Evolutionary conservation across 2,888 invertebrate species (phyloP), one percentile per base, ranked within the genome.

Genomic region (Pristionchus arcanus): DNA sequence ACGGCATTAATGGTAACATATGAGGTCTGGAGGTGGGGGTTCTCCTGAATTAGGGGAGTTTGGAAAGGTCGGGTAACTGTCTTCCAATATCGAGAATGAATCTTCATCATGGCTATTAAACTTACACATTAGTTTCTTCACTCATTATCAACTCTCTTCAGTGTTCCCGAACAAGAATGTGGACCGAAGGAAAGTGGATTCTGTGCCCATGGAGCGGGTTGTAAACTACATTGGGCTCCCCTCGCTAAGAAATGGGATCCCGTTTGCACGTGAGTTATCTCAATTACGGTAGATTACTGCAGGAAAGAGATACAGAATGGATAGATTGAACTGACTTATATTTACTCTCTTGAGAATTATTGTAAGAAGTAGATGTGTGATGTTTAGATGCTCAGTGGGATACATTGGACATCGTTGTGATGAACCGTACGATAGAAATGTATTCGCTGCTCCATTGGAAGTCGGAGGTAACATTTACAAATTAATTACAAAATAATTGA

Each of bases 391-490:
- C 31, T 84, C 83, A 53, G 21, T n/a, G 49, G 55, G 55, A 25
- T 84, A 55, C 31, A 84, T 53, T 28, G 83, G 83, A 53, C 31
- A 28, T n/a, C 53, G 83, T 28, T 84, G 83, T 53, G 83, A 84
- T 28, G 28, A 84, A 28, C 53, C 55, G 15, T 84, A 53, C 83
- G 83, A 84, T 11, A 37, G 19, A 16, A n/a, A 84, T 53, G 83
- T 84, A 11, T 84, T 84, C 53, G 83, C 83, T n/a, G 53, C 83
- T 19, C 83, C 53, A 28, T 42, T 84, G 31, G 53, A 55, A 55
- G 83, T 53, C 1, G 55, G 55, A 55, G 55, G 55, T 55, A 84
- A 55, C 21, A 55, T 55, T 21, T 55, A 21, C 16, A 55, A 9
- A 9, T 9, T 15, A 16, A 19, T 21, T 55, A 13, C 19, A 21